Evolutionary conservation across 2,888 invertebrate species (phyloP).

Genomic region (Pristionchus arcanus): DNA sequence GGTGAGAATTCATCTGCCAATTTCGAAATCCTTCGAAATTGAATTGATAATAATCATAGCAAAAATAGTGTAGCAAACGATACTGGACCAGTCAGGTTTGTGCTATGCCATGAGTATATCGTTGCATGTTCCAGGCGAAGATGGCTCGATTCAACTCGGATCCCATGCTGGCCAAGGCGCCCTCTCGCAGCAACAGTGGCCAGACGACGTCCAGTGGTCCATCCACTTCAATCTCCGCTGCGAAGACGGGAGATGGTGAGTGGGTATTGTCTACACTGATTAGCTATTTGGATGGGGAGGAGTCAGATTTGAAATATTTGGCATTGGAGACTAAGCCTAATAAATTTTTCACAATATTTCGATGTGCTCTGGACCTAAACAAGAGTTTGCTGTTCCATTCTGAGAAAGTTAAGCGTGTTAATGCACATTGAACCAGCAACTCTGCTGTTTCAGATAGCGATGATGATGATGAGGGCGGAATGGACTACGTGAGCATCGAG

Average conservation of each 20-base stretch:
- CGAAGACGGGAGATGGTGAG: neutral
- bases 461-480: neutral
- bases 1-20: neutral
- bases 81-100: too few relatives aligned
- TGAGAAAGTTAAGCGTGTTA: neutral
- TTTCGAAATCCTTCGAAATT: too few relatives aligned
- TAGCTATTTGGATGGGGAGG: too few relatives aligned
- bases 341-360: too few relatives aligned
- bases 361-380: too few relatives aligned
- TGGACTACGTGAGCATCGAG: conserved; percentile 27
- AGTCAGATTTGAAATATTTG: too few relatives aligned
- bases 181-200: neutral
- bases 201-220: conserved; percentile 12
- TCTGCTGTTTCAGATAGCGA: neutral
- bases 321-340: too few relatives aligned
- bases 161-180: neutral
- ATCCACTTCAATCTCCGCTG: neutral
- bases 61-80: too few relatives aligned
- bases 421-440: neutral
- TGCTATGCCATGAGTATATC: too few relatives aligned
- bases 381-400: too few relatives aligned
- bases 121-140: neutral
- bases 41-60: too few relatives aligned
- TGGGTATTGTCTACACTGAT: neutral
- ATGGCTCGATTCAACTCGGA: conserved; percentile 42